A percentile compares a stretch with the other conserved stretches of the same genome.
phyloP scores from a whole-genome alignment of 2,113 vertebrate species.

The Tretioscincus oriximinensis region DNA sequence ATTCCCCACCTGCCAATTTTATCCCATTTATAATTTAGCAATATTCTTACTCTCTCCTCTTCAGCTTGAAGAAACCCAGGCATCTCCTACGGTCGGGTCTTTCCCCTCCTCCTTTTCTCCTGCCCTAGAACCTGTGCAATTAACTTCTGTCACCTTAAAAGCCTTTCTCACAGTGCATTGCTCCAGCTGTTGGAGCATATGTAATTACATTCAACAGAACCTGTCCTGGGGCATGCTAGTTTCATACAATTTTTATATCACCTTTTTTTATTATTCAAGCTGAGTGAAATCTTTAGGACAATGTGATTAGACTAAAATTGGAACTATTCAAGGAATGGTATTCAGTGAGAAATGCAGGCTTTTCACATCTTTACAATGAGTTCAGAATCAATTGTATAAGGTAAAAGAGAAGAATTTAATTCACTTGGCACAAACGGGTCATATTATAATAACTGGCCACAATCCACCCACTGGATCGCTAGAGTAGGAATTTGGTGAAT shows the following conservation, averaged over 20 bases:
- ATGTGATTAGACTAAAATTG: conserved; percentile 74
- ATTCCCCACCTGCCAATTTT: conserved; percentile 50
- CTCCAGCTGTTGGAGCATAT: conserved; percentile 74
- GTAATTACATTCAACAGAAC: conserved; percentile 74
- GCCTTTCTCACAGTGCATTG: conserved; percentile 66
- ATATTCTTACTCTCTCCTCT: conserved; percentile 39
- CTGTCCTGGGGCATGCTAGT: conserved; percentile 70
- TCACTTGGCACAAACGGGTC: conserved; percentile 30
- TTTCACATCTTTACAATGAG: conserved; percentile 33
- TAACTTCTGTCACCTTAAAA: conserved; percentile 76
- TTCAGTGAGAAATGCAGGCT: conserved; percentile 57
- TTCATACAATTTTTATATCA: conserved; percentile 80
- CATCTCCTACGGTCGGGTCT: conserved; percentile 30
- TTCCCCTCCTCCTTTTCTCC: conserved; percentile 53
- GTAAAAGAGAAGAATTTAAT: conserved; percentile 22
- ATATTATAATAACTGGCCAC: conserved; percentile 16
- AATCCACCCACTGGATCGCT: background rate
- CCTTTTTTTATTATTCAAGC: conserved; percentile 77
- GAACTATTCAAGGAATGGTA: conserved; percentile 63
- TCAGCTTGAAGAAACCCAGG: conserved; percentile 51
- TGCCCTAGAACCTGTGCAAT: conserved; percentile 68
- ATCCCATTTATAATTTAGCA: conserved; percentile 65
- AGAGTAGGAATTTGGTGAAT: background rate
- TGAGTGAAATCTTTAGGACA: conserved; percentile 73
- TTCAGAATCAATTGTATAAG: conserved; percentile 35